phyloP scores from a whole-genome alignment of 23 tunicate genomes.

The Clavelina lepadiformis region DNA sequence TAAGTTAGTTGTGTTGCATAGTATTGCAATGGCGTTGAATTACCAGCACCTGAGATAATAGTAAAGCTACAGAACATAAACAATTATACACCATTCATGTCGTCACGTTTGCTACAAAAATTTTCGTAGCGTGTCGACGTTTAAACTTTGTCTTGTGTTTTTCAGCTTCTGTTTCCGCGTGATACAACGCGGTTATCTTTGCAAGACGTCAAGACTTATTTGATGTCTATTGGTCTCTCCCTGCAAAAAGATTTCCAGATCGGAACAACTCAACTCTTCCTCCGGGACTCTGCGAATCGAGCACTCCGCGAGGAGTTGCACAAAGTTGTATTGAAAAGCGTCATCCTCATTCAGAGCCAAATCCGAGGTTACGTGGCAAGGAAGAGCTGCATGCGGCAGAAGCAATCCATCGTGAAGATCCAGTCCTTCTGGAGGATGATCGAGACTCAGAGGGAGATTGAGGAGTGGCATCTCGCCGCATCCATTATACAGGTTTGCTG shows the following conservation, averaged over 20 bases:
- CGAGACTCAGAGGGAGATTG: constrained; percentile 33
- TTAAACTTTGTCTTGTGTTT: constrained; percentile 3
- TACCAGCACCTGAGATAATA: too few species aligned
- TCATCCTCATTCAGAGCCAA: constrained; percentile 21
- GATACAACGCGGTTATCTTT: constrained; percentile 2
- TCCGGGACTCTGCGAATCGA: constrained; percentile 36
- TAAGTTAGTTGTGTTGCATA: background rate
- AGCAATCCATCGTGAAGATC: constrained; percentile 32
- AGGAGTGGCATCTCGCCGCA: constrained; percentile 58
- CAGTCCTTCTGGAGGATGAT: constrained; percentile 58
- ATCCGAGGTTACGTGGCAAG: constrained; percentile 30
- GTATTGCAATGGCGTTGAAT: too few species aligned
- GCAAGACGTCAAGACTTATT: constrained; percentile 14
- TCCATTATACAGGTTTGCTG: constrained; percentile 30
- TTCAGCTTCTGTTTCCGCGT: constrained; percentile 30
- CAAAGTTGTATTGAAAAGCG: constrained; percentile 23
- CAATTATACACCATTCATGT: too few species aligned
- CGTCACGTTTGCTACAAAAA: too few species aligned
- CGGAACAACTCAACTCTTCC: constrained; percentile 33
- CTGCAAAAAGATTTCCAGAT: constrained; percentile 31
- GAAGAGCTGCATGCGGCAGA: constrained; percentile 14
- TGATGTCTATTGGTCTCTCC: constrained; percentile 6
- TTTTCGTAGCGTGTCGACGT: too few species aligned
- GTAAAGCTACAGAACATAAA: too few species aligned
- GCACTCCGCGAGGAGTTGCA: constrained; percentile 21